Base-by-base conservation (phyloP, 2,888 invertebrate species). In the Leucophora obtusa region DNA sequence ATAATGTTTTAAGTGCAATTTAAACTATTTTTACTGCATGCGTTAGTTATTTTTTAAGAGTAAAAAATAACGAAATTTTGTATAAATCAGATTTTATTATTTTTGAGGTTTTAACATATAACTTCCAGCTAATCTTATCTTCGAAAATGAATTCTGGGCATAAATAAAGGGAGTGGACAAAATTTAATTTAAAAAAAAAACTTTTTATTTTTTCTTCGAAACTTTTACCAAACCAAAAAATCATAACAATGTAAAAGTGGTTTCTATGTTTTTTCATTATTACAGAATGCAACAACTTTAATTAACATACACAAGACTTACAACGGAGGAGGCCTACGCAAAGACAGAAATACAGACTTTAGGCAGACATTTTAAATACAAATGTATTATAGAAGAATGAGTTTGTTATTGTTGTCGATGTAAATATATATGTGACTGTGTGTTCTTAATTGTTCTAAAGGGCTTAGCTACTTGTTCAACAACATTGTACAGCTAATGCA, bases 261-360 rank as follows among this genome's bases (percentile, higher is more conserved):
- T 38, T 38, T 38, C 7, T 38, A 38, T 10, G 11, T 38, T 38
- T 11, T n/a, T 47, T 47, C 14, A 47, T 47, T 47, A n/a, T 47
- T 47, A 47, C n/a, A 47, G n/a, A 74, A 77, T 77, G 81, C 81
- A 81, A 77, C 77, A 81, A 74, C 77, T 77, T 77, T 81, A 81
- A 81, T 77, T 77, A 81, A 72, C 77, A 70, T 70, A 74, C 70
- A 76, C 72, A 65, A 47, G 68, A 47, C 75, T 75, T 72, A 69
- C 68, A 63, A 63, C 43, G 50, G n/a, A 9, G 54, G 50, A 58
- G 53, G 71, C 71, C 79, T 80, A 74, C 73, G 73, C 73, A 81
- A 68, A 72, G 33, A 65, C 47, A 62, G 11, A 8, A 33, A 15
- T 14, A 47, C 58, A 66, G 77, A 77, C 69, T 51, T 74, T 77